Conservation (phyloP, 2,888 invertebrate species). For the Morinoia aosen region DNA sequence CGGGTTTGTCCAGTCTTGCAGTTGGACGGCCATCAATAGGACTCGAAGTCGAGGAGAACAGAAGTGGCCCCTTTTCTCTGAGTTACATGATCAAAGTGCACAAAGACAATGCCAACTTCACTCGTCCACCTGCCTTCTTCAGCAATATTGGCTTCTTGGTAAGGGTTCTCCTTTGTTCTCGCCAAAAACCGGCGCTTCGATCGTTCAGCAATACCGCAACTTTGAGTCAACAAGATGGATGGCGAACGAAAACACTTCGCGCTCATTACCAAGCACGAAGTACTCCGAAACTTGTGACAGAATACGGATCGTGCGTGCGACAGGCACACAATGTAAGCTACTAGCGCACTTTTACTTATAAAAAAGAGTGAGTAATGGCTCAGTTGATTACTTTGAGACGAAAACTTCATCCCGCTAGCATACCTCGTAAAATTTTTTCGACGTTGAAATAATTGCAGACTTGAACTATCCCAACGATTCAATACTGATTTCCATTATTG, state of each 20-base stretch:
- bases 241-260: not conserved
- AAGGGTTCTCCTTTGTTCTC: not conserved
- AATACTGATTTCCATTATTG: not conserved
- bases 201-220: not conserved
- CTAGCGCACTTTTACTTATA: not conserved
- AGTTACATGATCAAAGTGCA: not conserved
- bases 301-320: not conserved
- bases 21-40: not conserved
- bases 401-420: not conserved
- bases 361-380: not conserved
- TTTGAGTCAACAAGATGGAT: not conserved
- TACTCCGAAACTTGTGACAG: not conserved
- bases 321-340: not conserved
- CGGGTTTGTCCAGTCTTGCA: not conserved
- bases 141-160: constrained; percentile 22
- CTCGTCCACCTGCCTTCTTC: constrained; percentile 8
- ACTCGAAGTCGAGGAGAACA: not conserved
- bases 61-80: not conserved
- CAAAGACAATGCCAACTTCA: constrained; percentile 25
- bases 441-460: not conserved
- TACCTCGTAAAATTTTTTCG: not conserved
- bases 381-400: not conserved
- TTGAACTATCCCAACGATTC: not conserved
- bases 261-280: not conserved
- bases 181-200: not conserved